phyloP scores from a whole-genome alignment of 2,113 vertebrate species.

The Amazona vittata region DNA sequence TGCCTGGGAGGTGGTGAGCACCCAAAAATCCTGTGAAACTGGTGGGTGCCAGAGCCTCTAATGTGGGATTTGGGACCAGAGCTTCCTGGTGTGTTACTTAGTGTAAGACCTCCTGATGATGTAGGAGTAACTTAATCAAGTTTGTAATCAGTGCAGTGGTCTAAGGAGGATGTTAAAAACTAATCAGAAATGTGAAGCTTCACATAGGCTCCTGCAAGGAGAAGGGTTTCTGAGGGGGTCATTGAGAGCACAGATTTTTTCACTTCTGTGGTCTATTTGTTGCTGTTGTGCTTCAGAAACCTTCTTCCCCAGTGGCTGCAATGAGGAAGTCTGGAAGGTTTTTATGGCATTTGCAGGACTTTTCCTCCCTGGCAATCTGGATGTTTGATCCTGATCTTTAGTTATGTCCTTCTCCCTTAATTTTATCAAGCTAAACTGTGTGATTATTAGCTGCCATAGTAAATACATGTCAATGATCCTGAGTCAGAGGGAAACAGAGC shows the following conservation, averaged over 20 bases:
- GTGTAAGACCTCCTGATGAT: neutral
- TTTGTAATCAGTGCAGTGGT: neutral
- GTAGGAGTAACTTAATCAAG: neutral
- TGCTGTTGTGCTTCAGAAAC: neutral
- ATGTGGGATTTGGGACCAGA: neutral
- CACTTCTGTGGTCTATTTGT: neutral
- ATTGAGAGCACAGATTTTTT: neutral
- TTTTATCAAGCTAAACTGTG: neutral
- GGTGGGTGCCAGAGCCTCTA: neutral
- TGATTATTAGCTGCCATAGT: neutral
- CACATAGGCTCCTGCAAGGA: neutral
- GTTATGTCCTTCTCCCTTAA: neutral
- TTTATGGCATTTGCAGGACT: neutral
- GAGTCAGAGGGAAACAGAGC: neutral
- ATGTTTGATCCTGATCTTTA: neutral
- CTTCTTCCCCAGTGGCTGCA: neutral
- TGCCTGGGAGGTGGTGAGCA: neutral
- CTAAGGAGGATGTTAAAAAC: neutral
- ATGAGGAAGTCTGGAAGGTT: neutral
- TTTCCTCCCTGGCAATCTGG: neutral
- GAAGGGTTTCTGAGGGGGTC: neutral
- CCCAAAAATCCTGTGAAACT: slow-evolving; percentile 18
- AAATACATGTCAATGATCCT: neutral
- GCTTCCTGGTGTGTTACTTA: neutral
- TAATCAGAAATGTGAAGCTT: neutral